phyloP scores from a whole-genome alignment of 2,113 vertebrate genomes.

The Delphinapterus leucas region DNA sequence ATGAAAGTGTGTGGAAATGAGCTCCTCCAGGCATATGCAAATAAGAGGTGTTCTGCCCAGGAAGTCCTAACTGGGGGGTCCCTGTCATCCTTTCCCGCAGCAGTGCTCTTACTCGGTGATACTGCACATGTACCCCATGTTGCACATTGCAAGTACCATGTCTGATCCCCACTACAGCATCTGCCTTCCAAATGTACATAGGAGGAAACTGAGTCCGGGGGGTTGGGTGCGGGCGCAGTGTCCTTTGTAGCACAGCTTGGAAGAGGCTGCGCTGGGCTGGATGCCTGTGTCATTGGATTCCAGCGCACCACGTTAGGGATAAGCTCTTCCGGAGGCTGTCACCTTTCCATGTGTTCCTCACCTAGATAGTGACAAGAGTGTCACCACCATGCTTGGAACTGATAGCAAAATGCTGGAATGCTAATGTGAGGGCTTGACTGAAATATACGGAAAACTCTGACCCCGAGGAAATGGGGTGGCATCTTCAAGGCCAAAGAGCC shows the following conservation, averaged over 20 bases:
- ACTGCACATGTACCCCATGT: fast-evolving
- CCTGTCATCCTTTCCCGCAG: not conserved
- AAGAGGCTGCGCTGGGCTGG: not conserved
- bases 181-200: not conserved
- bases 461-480: not conserved
- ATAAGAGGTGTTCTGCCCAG: not conserved
- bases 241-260: not conserved
- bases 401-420: not conserved
- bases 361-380: not conserved
- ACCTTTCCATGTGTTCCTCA: not conserved
- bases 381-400: not conserved
- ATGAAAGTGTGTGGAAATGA: not conserved
- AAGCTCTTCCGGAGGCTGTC: not conserved
- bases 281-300: not conserved
- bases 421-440: not conserved
- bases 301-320: fast-evolving
- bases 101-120: fast-evolving
- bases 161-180: too few species aligned
- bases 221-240: not conserved
- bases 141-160: not conserved
- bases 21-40: not conserved
- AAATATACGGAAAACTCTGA: not conserved
- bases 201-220: not conserved
- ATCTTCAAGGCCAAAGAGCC: not conserved
- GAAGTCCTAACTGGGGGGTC: not conserved